Evolutionary conservation across 2,113 vertebrate genomes (phyloP).

Genomic region (Oxyruncus cristatus): DNA sequence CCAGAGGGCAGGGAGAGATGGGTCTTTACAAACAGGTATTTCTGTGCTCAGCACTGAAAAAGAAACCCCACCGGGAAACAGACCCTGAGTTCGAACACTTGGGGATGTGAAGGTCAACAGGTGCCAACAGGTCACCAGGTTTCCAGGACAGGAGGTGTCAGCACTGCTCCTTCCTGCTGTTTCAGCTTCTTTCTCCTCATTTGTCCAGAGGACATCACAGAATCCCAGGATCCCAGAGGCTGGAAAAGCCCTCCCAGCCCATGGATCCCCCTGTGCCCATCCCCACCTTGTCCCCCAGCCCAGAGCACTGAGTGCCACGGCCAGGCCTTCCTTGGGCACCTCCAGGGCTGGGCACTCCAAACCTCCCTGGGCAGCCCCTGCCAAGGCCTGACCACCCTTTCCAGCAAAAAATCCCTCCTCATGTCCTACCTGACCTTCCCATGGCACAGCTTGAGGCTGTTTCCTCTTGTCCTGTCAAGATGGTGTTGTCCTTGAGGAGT

Average conservation of each 20-base stretch:
- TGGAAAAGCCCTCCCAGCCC: not conserved
- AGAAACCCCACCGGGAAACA: not conserved
- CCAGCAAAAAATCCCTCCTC: not conserved
- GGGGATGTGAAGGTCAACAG: fast-evolving
- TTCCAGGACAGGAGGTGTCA: not conserved
- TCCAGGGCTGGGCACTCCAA: not conserved
- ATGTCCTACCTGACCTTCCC: not conserved
- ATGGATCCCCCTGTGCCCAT: not conserved
- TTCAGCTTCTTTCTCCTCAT: not conserved
- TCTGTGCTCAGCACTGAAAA: not conserved
- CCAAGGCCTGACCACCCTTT: not conserved
- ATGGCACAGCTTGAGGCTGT: not conserved
- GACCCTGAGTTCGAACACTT: not conserved
- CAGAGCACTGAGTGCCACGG: not conserved
- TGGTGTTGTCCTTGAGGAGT: not conserved
- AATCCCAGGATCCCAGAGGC: not conserved
- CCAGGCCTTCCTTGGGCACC: not conserved
- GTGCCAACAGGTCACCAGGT: not conserved
- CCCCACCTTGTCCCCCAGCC: not conserved
- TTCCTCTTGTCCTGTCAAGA: not conserved
- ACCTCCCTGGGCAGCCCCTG: not conserved
- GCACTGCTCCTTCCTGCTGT: not conserved
- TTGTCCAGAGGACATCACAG: not conserved
- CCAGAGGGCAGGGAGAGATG: not conserved
- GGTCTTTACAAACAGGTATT: not conserved